Evolutionary conservation across 2,888 invertebrate genomes (phyloP), one percentile per base, ranked within the genome.

Genomic region (Lasius fuliginosus): DNA sequence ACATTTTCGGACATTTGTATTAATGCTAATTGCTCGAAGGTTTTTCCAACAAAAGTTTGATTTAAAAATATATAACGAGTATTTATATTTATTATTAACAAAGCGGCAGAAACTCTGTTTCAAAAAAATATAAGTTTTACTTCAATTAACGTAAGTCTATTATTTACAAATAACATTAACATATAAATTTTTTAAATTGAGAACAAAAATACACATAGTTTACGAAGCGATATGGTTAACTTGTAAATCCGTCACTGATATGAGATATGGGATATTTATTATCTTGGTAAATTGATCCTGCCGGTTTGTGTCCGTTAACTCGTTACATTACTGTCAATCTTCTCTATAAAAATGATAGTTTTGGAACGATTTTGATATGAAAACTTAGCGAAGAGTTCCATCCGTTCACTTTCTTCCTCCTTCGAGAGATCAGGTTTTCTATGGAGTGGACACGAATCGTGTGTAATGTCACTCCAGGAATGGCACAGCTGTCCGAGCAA

Each of bases 401-500:
- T 46, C 11, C 3, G 8, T 68, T 60, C 36, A 18, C 18, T 60
- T 56, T 36, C 60, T 15, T 56, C 36, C 46, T 75, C 18, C 46
- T 53, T 71, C 30, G 77, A 77, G 65, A 58, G 64, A 62, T 87
- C 76, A 83, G 74, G 69, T 73, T 64, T 60, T 65, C 42, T 67
- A 40, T 40, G 71, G 83, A 84, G 75, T 68, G 56, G 42, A 68
- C 75, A 53, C 83, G 76, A 88, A 84, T 68, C 46, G 46, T 36
- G 46, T 60, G 33, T 73, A 60, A 75, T 68, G 56, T 82, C 75
- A 73, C 81, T 82, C 83, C 82, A 89, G 88, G 87, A 89, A 90
- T 89, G 89, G 89, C 90, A 88, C 87, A 85, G 84, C 23, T 87
- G 36, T 82, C 60, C 83, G 40, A 82, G 64, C 79, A 83, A 53